Conservation (phyloP, 2,888 invertebrate species). For the Diplolepis rosae region DNA sequence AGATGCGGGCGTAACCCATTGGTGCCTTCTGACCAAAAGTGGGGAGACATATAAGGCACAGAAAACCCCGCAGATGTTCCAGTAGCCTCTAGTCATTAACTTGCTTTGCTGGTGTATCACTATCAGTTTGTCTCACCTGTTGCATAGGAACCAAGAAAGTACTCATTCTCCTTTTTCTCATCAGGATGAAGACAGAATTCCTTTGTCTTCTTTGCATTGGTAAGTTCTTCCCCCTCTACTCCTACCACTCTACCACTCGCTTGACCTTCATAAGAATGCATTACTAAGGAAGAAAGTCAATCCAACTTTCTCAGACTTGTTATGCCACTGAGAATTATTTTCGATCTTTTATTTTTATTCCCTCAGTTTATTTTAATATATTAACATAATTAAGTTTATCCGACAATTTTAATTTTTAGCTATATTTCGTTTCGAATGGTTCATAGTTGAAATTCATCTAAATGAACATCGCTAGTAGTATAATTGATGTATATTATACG, state of each 20-base stretch:
- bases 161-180: constrained; percentile 44
- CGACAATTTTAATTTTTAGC: too few relatives aligned
- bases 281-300: constrained; percentile 1
- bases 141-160: constrained; percentile 39
- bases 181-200: constrained; percentile 64
- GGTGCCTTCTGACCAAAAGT: constrained; percentile 55
- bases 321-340: too few relatives aligned
- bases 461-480: too few relatives aligned
- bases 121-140: constrained; percentile 38
- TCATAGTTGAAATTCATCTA: too few relatives aligned
- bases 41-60: constrained; percentile 72
- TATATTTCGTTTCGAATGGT: too few relatives aligned
- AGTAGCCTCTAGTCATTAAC: constrained; percentile 71
- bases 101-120: constrained; percentile 43
- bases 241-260: not conserved
- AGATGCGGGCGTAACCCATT: constrained; percentile 45
- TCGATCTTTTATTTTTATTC: too few relatives aligned
- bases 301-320: constrained; percentile 15
- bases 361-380: too few relatives aligned
- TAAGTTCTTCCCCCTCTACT: constrained; percentile 52
- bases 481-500: too few relatives aligned
- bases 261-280: constrained; percentile 18
- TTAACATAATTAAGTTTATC: too few relatives aligned
- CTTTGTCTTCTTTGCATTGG: constrained; percentile 64
- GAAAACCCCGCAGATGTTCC: constrained; percentile 63